phyloP scores from a whole-genome alignment of 2,797 vertebrate species.

The Sebastes minor region DNA sequence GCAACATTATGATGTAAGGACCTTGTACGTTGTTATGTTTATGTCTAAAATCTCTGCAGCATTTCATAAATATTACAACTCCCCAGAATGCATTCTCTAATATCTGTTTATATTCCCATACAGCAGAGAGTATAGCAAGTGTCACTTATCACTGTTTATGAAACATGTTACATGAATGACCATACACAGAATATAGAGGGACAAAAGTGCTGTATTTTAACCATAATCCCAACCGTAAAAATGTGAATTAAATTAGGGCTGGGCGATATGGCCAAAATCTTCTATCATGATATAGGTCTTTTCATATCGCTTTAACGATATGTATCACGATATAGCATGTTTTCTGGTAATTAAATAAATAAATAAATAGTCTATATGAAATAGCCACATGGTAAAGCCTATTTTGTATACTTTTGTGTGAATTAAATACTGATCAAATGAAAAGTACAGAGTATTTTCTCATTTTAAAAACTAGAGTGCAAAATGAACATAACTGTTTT shows the following conservation, averaged over 20 bases:
- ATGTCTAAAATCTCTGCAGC: constrained; percentile 22
- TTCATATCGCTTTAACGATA: too few relatives aligned
- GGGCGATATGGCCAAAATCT: too few relatives aligned
- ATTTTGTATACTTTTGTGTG: too few relatives aligned
- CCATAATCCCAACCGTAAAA: not conserved
- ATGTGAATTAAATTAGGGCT: not conserved
- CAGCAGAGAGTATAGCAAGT: not conserved
- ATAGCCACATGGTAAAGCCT: too few relatives aligned
- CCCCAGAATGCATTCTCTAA: not conserved
- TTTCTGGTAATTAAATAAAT: too few relatives aligned
- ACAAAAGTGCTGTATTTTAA: not conserved
- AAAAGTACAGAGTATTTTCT: too few relatives aligned
- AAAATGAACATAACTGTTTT: too few relatives aligned
- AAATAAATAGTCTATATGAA: too few relatives aligned
- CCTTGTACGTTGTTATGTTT: constrained; percentile 26
- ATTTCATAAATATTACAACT: constrained; percentile 17
- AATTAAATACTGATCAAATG: too few relatives aligned
- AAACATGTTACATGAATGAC: not conserved
- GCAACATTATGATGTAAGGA: constrained; percentile 27
- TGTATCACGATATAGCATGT: too few relatives aligned
- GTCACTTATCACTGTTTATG: not conserved
- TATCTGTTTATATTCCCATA: constrained; percentile 25
- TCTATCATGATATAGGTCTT: too few relatives aligned
- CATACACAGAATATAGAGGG: not conserved
- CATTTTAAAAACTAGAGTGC: too few relatives aligned